Conservation (phyloP, 2,113 vertebrate genomes). For the Patagioenas fasciata region DNA sequence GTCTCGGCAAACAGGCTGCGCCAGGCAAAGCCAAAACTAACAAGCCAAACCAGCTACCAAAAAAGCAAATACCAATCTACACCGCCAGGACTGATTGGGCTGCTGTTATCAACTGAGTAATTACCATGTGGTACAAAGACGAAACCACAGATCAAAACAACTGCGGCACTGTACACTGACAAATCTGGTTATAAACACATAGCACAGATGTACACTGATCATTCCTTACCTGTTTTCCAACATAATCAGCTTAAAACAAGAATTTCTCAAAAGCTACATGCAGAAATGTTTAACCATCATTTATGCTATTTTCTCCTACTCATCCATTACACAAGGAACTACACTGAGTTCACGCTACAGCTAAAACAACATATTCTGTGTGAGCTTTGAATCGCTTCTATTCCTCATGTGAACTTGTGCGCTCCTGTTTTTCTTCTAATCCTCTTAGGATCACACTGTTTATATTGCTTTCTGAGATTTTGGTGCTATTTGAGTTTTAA, state of each 20-base stretch:
- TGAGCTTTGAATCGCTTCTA: neutral
- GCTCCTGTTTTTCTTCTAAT: conserved; percentile 6
- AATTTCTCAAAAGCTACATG: neutral
- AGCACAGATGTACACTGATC: rapidly evolving
- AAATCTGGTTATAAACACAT: neutral
- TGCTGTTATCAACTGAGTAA: neutral
- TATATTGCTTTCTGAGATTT: neutral
- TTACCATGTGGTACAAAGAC: neutral
- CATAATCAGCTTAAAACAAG: neutral
- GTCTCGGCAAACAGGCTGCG: neutral
- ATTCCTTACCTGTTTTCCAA: neutral
- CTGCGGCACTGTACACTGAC: neutral
- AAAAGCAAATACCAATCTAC: neutral
- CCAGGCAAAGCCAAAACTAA: neutral
- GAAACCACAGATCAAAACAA: neutral
- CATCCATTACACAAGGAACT: neutral
- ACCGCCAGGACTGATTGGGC: neutral
- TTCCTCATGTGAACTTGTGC: neutral
- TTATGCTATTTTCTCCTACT: neutral
- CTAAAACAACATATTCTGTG: rapidly evolving
- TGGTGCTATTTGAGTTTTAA: conserved; percentile 6
- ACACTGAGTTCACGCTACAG: rapidly evolving
- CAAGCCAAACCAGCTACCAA: neutral
- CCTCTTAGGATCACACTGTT: conserved; percentile 21
- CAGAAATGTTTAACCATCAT: neutral